Evolutionary conservation across 1,140 invertebrate species (phyloP).

Genomic region (Drosophila miranda): DNA sequence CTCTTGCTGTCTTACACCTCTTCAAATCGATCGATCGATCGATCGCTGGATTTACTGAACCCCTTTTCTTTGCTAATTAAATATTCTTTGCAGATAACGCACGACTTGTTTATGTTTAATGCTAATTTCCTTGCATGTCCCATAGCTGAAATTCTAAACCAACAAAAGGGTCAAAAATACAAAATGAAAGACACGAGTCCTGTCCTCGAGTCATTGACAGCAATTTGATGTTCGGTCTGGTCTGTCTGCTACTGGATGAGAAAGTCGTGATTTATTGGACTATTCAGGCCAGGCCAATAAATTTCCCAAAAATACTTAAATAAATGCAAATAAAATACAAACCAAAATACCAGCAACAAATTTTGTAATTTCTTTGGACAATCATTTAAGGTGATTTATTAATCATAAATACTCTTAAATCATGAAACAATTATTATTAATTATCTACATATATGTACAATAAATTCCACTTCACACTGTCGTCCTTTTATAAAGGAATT

Average conservation of each 20-base stretch:
- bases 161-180: constrained; percentile 1
- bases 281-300: constrained; percentile 32
- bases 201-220: constrained; percentile 70
- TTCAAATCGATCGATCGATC: constrained; percentile 21
- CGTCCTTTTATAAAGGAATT: no score
- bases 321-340: constrained; percentile 6
- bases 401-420: no score
- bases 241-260: constrained; percentile 11
- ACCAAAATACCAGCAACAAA: background rate
- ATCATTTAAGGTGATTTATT: no score
- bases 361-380: background rate
- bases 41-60: constrained; percentile 8
- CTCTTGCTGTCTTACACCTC: constrained; percentile 58
- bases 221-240: constrained; percentile 37
- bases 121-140: constrained; percentile 60
- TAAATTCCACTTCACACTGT: no score
- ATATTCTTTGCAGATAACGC: constrained; percentile 70
- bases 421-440: no score
- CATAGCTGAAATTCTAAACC: constrained; percentile 73
- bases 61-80: constrained; percentile 53
- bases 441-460: no score
- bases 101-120: constrained; percentile 70
- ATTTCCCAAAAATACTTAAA: constrained; percentile 2
- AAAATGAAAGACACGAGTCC: constrained; percentile 65
- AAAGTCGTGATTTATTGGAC: constrained; percentile 46